Evolutionary conservation across 30 jellyfish, hydroid and myxozoan genomes (phyloP).

Genomic region (Thelohanellus kitauei): DNA sequence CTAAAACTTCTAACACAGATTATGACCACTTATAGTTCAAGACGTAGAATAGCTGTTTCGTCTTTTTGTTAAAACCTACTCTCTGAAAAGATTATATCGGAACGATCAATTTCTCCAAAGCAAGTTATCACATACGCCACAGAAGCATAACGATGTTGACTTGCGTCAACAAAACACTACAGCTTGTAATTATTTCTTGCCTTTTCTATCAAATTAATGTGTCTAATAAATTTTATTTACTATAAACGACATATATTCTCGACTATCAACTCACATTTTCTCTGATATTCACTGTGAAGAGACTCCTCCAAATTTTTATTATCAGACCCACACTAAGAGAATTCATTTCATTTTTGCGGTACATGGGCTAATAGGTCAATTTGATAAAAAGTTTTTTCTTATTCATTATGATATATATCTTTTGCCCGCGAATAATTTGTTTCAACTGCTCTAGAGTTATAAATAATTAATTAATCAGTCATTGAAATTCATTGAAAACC

Average conservation of each 20-base stretch:
- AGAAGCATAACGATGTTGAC: constrained; percentile 4
- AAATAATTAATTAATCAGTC: no score
- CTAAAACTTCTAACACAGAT: no score
- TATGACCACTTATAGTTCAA: constrained; percentile 7
- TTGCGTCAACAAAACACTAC: constrained; percentile 8
- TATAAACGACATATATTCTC: constrained; percentile 1
- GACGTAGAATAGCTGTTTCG: constrained; percentile 4
- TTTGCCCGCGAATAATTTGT: no score
- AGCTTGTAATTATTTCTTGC: constrained; percentile 1
- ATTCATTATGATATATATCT: no score
- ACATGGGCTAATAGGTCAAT: constrained; percentile 9
- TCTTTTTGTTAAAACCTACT: constrained; percentile 4
- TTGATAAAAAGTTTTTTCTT: constrained; percentile 6
- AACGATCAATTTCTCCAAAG: constrained; percentile 1
- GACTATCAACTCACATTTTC: constrained; percentile 4
- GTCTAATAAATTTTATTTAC: constrained; percentile 1
- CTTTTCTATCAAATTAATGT: constrained; percentile 4
- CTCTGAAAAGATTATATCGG: constrained; percentile 2
- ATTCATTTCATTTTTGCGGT: constrained; percentile 6
- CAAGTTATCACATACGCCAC: constrained; percentile 3
- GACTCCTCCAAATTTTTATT: constrained; percentile 5
- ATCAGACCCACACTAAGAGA: constrained; percentile 6
- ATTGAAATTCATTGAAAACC: no score
- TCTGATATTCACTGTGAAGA: constrained; percentile 6
- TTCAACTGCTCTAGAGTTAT: no score